Evolutionary conservation across 1,140 invertebrate species (phyloP), one percentile per base, ranked within the genome.

Genomic region (Leptinotarsa texana): DNA sequence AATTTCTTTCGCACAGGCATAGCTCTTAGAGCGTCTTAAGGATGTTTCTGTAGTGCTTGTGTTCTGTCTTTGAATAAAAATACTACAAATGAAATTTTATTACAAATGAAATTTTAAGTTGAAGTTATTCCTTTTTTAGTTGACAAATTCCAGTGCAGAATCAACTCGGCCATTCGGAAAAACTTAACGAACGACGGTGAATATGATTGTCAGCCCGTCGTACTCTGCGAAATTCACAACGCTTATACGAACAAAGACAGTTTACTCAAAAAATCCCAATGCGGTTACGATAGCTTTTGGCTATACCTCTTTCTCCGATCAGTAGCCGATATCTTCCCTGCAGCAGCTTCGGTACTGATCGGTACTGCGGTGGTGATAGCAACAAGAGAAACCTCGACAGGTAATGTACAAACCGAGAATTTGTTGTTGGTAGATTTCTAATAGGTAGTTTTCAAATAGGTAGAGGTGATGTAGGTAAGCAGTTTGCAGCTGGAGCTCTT

Each of bases 291-390:
- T 1, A 82, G 88, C 3, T 91, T 94, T 78, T 92, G 91, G 90
- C 85, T 87, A 21, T 95, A 95, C 79, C 86, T 94, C 18, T 82
- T 90, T 8, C 87, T 93, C 6, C 89, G 93, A 63, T 89, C 91
- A 13, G 78, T 94, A 61, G 93, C 91, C 3, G 93, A 95, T 80
- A 91, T 94, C n/a, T 93, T 94, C 79, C 89, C 92, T 42, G 91
- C 91, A 18, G 90, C 92, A 0, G 90, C 89, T 0, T 84, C 94
- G 0, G 91, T 92, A 0, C 80, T 95, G 3, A 82, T 95, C 1
- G 92, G 93, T 65, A 91, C 92, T 0, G 92, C 92, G 1, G 89
- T 93, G n/a, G 90, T 95, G 3, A 93, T 93, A 63, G 93, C 93
- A 3, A 93, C 93, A 0, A 87, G 92, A 18, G 93, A 95, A 82